Percentiles rank a stretch among this genome's conserved stretches.
Conservation (phyloP, 2,113 vertebrate species). For the Callionymus lyra region DNA sequence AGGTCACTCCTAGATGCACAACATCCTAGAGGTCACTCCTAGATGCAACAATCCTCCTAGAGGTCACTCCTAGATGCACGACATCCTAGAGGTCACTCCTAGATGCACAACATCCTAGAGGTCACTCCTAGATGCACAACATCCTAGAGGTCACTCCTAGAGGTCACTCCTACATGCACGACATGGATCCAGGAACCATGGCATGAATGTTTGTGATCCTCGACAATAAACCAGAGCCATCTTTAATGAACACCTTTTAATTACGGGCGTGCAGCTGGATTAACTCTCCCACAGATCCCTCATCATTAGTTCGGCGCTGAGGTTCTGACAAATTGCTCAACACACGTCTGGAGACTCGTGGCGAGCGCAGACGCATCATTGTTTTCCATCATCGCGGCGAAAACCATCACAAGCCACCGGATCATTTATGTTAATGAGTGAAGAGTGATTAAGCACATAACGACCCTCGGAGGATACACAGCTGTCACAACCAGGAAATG, state of each 20-base stretch:
- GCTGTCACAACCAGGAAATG: conserved; percentile 95
- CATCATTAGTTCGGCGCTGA: conserved; percentile 64
- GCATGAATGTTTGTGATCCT: no score
- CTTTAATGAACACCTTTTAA: conserved; percentile 58
- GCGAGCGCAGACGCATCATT: conserved; percentile 63
- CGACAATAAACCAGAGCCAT: conserved; percentile 14
- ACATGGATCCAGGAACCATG: no score
- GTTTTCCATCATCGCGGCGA: conserved; percentile 63
- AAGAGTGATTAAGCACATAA: conserved; percentile 97
- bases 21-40: no score
- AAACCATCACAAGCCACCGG: conserved; percentile 83
- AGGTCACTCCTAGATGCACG: no score
- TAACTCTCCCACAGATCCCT: conserved; percentile 61
- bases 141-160: no score
- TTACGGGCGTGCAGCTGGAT: conserved; percentile 60
- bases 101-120: no score
- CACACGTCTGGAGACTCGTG: conserved; percentile 62
- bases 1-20: no score
- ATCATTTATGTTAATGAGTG: conserved; percentile 99
- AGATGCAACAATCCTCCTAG: no score
- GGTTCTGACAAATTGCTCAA: conserved; percentile 66
- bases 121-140: no score
- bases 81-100: no score
- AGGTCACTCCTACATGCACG: no score
- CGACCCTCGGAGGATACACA: conserved; percentile 94